A percentile compares a stretch with the other conserved stretches of the same genome.
phyloP scores from a whole-genome alignment of 2,797 vertebrate genomes.

The Scolopax rusticola region DNA sequence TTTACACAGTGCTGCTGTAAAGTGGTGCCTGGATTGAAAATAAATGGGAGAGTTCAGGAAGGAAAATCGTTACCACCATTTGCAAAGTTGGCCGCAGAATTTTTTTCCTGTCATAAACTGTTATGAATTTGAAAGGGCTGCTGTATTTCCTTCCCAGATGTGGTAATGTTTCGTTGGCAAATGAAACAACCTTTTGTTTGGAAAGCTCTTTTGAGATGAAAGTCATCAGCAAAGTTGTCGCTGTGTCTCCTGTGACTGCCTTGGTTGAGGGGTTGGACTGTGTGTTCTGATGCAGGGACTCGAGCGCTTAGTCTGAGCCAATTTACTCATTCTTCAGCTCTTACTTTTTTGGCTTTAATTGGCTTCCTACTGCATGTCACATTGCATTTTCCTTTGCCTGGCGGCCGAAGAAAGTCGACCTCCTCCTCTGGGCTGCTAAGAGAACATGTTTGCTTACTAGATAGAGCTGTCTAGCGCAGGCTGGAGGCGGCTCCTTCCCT shows the following conservation, averaged over 20 bases:
- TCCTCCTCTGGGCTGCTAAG: slow-evolving; percentile 20
- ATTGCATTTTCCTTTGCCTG: slow-evolving; percentile 53
- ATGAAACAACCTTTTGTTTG: slow-evolving; percentile 27
- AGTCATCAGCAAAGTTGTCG: slow-evolving; percentile 16
- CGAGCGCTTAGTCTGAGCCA: slow-evolving; percentile 39
- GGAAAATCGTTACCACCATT: background rate
- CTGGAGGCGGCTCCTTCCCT: background rate
- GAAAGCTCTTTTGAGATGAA: slow-evolving; percentile 34
- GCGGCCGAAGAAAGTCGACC: background rate
- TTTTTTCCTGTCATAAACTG: slow-evolving; percentile 14
- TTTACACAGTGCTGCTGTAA: background rate
- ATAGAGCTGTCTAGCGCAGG: background rate
- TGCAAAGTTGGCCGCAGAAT: background rate
- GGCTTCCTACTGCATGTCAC: slow-evolving; percentile 67
- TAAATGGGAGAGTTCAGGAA: background rate
- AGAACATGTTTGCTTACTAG: slow-evolving; percentile 34
- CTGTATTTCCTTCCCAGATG: slow-evolving; percentile 5
- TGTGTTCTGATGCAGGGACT: slow-evolving; percentile 18
- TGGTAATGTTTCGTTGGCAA: slow-evolving; percentile 24
- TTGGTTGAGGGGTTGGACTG: slow-evolving; percentile 35
- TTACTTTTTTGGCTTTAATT: slow-evolving; percentile 63
- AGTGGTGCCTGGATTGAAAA: background rate
- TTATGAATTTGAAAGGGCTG: slow-evolving; percentile 32
- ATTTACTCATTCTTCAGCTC: slow-evolving; percentile 58
- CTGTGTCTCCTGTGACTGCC: slow-evolving; percentile 18